These are phyloP conservation scores for Paracyclopina nana DNA, from an alignment of 1,140 invertebrate genomes.

Conservation along the genomic window DNA sequence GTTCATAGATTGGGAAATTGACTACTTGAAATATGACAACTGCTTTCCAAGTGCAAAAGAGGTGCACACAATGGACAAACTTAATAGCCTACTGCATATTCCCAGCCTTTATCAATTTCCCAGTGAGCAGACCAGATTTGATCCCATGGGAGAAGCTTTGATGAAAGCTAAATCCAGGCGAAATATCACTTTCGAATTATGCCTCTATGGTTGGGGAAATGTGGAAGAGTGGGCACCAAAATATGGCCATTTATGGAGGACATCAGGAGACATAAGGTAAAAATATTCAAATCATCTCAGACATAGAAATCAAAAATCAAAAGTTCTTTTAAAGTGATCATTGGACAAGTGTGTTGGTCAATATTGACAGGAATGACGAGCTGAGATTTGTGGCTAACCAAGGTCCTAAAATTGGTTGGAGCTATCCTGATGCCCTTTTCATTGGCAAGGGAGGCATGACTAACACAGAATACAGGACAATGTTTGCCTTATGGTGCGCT, in stretches of 20 bases:
- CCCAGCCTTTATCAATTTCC: background rate
- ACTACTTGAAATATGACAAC: conserved; percentile 1
- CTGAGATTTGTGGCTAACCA: background rate
- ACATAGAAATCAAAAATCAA: background rate
- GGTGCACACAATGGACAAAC: background rate
- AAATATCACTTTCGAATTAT: background rate
- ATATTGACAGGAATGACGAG: background rate
- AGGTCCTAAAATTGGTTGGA: background rate
- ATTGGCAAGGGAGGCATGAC: background rate
- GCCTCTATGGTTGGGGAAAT: background rate
- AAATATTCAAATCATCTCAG: background rate
- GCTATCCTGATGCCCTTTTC: background rate
- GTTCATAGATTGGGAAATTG: background rate
- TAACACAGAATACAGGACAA: background rate
- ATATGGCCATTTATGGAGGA: background rate
- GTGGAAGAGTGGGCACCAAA: background rate
- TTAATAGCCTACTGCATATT: background rate
- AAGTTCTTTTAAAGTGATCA: background rate
- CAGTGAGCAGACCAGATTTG: background rate
- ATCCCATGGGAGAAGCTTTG: background rate
- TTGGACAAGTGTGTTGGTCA: background rate
- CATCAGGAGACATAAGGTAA: background rate
- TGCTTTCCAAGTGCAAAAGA: background rate
- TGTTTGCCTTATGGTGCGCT: background rate
- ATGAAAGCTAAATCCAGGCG: background rate